Evolutionary conservation across 2,888 invertebrate species (phyloP), one percentile per base, ranked within the genome.

Genomic region (Pyrochroa serraticornis): DNA sequence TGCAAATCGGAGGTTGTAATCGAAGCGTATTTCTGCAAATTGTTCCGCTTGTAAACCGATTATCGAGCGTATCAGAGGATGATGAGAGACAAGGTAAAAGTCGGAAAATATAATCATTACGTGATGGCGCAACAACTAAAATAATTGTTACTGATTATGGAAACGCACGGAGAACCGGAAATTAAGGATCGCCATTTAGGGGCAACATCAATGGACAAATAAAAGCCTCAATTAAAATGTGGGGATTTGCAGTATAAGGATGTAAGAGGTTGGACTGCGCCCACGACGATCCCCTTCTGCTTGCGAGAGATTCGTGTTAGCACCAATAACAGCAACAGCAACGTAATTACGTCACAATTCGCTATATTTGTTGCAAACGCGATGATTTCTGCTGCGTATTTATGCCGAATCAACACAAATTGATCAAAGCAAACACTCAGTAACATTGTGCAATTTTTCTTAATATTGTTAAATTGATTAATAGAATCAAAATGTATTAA

Each of bases 221-320:
- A 45, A 58, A 58, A 33, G 47, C 43, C 46, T 43, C 52, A 58
- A 58, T 58, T 58, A 58, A 58, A 58, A 58, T 35, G 45, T 37
- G 52, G 47, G 38, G 45, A 57, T 58, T 52, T 58, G 51, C 58
- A 52, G 48, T 48, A 58, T 57, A 58, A 52, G 58, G 58, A 14
- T 49, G 39, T n/a, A 68, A 67, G 69, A 69, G 72, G 72, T 62
- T 67, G 72, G 71, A 60, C 65, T 63, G 62, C 68, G 68, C 72
- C 72, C 62, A 71, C 70, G 63, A 53, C 49, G 45, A 62, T 63
- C 67, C 65, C 66, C 68, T 67, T 66, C 66, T 58, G 57, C 57
- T 42, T 50, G 47, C 61, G 54, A 51, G 37, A 47, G 41, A 58
- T 51, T 41, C 14, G 42, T 12, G 34, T 43, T 36, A 57, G 32